Conservation (phyloP, 2,797 vertebrate genomes). For the Myripristis jacobus region DNA sequence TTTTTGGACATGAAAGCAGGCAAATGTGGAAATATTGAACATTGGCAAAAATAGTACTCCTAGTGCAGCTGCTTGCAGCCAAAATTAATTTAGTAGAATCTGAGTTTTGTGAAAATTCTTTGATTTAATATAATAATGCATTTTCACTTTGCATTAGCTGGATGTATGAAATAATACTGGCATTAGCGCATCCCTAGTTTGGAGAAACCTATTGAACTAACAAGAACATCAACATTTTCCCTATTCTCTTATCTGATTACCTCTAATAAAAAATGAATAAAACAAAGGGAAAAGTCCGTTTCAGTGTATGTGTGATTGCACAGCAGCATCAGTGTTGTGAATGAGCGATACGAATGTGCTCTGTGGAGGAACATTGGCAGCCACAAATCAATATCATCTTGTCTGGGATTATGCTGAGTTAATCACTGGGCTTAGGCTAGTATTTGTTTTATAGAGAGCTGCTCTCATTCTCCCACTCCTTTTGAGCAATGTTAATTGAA, state of each 20-base stretch:
- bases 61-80: too few species aligned
- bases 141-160: too few species aligned
- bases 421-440: slow-evolving; percentile 42
- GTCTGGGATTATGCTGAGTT: slow-evolving; percentile 50
- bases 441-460: slow-evolving; percentile 22
- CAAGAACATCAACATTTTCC: not conserved
- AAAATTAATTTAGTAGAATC: too few species aligned
- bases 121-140: too few species aligned
- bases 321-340: not conserved
- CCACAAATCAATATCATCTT: slow-evolving; percentile 44
- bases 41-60: too few species aligned
- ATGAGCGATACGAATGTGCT: not conserved
- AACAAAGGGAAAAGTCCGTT: too few species aligned
- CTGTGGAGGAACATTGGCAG: slow-evolving; percentile 18
- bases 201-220: not conserved
- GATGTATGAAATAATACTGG: too few species aligned
- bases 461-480: not conserved
- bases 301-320: not conserved
- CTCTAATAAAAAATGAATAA: not conserved
- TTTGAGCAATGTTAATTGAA: not conserved
- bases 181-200: too few species aligned
- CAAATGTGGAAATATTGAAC: too few species aligned
- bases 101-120: too few species aligned
- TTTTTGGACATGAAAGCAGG: too few species aligned
- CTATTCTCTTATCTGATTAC: not conserved